A percentile compares a stretch with the other conserved stretches of the same genome.
These are phyloP conservation scores for Egretta garzetta DNA, from an alignment of 2,113 vertebrate genomes.

Conservation along the genomic window DNA sequence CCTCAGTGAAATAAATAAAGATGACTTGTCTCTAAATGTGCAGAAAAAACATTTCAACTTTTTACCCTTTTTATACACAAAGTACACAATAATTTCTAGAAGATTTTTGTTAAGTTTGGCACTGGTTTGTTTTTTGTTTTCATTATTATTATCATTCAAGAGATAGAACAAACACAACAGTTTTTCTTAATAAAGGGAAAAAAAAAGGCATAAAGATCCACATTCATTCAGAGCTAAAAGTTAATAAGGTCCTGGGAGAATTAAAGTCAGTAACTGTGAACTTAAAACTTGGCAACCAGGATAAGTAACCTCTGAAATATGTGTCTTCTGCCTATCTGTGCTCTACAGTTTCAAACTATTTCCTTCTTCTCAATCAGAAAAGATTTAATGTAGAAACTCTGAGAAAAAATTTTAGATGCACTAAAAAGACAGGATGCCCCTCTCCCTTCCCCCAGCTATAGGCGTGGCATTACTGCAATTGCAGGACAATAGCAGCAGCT, in stretches of 20 bases:
- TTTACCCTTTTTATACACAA: neutral
- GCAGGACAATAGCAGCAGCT: neutral
- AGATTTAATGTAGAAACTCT: neutral
- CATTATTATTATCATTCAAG: neutral
- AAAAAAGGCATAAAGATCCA: neutral
- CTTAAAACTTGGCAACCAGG: neutral
- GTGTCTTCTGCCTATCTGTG: neutral
- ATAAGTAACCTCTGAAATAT: neutral
- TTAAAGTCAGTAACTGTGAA: slow-evolving; percentile 1
- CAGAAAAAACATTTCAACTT: neutral
- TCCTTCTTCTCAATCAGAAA: neutral
- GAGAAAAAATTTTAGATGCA: neutral
- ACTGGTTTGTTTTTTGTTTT: neutral
- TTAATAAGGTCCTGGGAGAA: slow-evolving; percentile 19
- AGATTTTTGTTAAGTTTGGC: neutral
- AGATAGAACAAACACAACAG: neutral
- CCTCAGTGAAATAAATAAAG: neutral
- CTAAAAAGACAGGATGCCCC: neutral
- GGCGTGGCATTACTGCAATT: neutral
- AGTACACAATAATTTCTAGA: neutral
- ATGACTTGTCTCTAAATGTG: neutral
- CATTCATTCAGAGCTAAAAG: neutral
- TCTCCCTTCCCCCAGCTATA: neutral
- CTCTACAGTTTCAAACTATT: neutral
- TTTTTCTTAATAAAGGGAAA: neutral